Percentiles rank a stretch among this genome's conserved stretches.
Evolutionary conservation across 2,888 invertebrate genomes (phyloP).

Genomic region (Ormyrus thymus): DNA sequence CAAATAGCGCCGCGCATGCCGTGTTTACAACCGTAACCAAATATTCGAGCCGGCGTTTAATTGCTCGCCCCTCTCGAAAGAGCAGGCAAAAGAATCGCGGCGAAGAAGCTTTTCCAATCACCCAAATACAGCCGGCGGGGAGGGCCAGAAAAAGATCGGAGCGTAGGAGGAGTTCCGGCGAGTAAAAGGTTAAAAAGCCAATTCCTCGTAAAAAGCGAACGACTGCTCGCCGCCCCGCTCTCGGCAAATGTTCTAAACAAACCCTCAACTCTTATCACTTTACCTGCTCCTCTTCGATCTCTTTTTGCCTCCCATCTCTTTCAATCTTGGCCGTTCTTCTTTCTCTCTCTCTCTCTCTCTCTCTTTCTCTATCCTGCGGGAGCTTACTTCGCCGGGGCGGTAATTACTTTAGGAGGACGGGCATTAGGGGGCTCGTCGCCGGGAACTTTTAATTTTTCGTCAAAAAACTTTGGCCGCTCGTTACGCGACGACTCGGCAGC

Average conservation of each 20-base stretch:
- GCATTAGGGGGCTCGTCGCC: constrained; percentile 57
- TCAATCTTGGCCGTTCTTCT: constrained; percentile 58
- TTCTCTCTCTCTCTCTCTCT: neutral
- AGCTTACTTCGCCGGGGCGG: constrained; percentile 51
- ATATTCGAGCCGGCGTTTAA: too few species aligned
- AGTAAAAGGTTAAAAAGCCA: constrained; percentile 1
- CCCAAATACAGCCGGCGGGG: neutral
- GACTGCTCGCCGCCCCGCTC: neutral
- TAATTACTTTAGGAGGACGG: constrained; percentile 64
- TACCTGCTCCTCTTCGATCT: constrained; percentile 31
- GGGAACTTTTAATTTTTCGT: constrained; percentile 71
- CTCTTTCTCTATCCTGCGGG: neutral
- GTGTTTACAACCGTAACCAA: too few species aligned
- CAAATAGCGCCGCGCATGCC: too few species aligned
- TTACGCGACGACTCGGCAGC: constrained; percentile 60
- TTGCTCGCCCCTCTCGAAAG: too few species aligned
- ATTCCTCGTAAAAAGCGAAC: constrained; percentile 20
- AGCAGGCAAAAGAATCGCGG: too few species aligned
- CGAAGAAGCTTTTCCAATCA: neutral
- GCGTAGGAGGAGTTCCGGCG: neutral
- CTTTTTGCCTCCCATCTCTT: constrained; percentile 43
- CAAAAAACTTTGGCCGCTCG: constrained; percentile 70
- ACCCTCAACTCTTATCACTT: constrained; percentile 33
- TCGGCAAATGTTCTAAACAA: constrained; percentile 32
- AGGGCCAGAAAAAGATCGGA: neutral